These are phyloP conservation scores for Bombus fervidus DNA, from an alignment of 1,140 invertebrate species.

Conservation along the genomic window DNA sequence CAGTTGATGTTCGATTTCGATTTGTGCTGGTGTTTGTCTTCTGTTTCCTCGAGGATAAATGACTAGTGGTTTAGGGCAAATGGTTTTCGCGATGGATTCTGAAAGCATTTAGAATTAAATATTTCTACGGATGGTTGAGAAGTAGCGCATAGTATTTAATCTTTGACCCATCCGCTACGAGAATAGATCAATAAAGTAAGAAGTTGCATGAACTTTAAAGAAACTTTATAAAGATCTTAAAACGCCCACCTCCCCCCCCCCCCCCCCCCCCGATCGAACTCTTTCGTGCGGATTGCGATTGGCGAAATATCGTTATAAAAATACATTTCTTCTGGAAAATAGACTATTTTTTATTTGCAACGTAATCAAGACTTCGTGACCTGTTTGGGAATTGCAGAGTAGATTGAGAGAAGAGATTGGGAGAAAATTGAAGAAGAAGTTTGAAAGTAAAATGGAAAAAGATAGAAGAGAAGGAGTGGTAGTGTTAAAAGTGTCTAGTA, in stretches of 20 bases:
- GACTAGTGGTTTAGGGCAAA: too few species aligned
- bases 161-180: too few species aligned
- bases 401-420: not conserved
- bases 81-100: too few species aligned
- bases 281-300: not conserved
- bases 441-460: not conserved
- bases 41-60: too few species aligned
- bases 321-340: not conserved
- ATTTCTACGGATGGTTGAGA: not conserved
- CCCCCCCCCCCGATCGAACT: not conserved
- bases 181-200: too few species aligned
- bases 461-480: not conserved
- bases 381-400: not conserved
- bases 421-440: not conserved
- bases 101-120: not conserved
- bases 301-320: not conserved
- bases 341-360: not conserved
- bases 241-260: too few species aligned
- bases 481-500: not conserved
- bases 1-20: too few species aligned
- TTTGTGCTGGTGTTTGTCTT: too few species aligned
- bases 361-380: not conserved
- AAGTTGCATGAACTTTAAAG: too few species aligned
- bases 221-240: too few species aligned
- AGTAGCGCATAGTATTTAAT: not conserved